Conservation (phyloP, 2,113 vertebrate species). For the Micronycteris hirsuta region DNA sequence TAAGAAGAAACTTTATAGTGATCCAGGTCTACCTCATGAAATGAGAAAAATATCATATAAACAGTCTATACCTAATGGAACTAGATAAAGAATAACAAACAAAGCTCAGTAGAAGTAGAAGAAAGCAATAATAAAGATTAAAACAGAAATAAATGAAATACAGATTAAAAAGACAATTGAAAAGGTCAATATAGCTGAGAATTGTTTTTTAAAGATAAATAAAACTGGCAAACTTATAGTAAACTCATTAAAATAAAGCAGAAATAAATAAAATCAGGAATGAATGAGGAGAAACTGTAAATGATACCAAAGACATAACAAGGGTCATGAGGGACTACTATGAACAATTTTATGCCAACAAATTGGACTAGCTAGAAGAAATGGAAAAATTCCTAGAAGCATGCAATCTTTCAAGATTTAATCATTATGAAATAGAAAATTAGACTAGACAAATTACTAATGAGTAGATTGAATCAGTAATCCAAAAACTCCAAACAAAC, state of each 20-base stretch:
- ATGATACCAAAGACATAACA: neutral
- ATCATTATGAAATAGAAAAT: neutral
- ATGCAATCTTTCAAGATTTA: neutral
- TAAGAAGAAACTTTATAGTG: neutral
- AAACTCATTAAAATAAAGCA: neutral
- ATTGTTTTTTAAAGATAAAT: neutral
- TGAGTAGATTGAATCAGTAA: neutral
- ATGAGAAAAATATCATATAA: neutral
- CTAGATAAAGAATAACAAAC: neutral
- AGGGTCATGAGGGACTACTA: neutral
- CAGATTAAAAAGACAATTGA: neutral
- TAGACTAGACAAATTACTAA: neutral
- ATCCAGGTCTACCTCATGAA: neutral
- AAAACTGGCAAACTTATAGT: neutral
- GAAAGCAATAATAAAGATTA: neutral
- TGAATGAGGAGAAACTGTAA: neutral
- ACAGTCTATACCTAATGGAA: neutral
- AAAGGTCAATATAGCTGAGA: neutral
- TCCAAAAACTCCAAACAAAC: neutral
- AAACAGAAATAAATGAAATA: neutral
- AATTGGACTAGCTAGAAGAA: neutral
- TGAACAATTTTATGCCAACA: neutral
- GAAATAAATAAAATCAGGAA: neutral
- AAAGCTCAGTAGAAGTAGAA: neutral
- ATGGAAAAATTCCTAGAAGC: neutral